Percentiles rank a stretch among this genome's conserved stretches.
phyloP scores from a whole-genome alignment of 2,113 vertebrate species.

The Oreotrochilus melanogaster region DNA sequence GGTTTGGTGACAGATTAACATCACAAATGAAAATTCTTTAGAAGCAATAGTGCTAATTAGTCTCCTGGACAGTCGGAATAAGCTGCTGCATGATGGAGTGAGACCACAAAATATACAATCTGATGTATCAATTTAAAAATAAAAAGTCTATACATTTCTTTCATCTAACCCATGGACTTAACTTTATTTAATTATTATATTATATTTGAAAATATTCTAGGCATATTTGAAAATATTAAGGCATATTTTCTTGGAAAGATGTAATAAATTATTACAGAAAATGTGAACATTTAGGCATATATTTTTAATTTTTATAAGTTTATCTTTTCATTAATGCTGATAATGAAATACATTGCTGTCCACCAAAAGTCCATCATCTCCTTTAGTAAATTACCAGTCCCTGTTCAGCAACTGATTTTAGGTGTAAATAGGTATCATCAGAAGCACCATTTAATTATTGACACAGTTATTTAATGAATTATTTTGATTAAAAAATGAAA shows the following conservation, averaged over 20 bases:
- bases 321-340: neutral
- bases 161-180: neutral
- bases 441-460: neutral
- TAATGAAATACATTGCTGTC: neutral
- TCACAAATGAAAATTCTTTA: constrained; percentile 26
- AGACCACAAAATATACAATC: neutral
- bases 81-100: constrained; percentile 22
- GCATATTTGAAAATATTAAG: neutral
- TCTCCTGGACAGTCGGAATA: constrained; percentile 21
- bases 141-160: neutral
- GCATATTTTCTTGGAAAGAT: neutral
- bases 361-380: neutral
- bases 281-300: neutral
- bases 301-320: neutral
- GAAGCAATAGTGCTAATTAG: constrained; percentile 48
- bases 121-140: neutral
- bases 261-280: neutral
- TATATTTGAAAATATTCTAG: neutral
- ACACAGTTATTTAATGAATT: neutral
- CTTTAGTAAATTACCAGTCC: neutral
- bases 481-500: neutral
- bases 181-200: neutral
- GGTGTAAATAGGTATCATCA: neutral
- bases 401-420: neutral
- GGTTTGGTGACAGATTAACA: constrained; percentile 13